These are phyloP conservation scores for Scaptodrosophila latifasciaeformis DNA, from an alignment of 2,888 invertebrate species.

Conservation along the genomic window DNA sequence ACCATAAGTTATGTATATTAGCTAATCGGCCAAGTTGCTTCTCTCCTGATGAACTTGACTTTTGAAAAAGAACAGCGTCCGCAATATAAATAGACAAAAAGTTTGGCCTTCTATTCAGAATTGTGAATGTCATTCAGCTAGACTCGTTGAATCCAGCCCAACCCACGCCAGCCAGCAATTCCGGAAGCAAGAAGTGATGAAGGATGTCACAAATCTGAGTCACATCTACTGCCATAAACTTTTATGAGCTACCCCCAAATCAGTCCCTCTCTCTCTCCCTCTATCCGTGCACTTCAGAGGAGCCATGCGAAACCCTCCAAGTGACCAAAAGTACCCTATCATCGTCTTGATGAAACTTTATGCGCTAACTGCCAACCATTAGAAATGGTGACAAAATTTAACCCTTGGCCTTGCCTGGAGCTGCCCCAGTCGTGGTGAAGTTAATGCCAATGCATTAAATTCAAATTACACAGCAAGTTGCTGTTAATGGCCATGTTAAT, in stretches of 20 bases:
- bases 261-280: too few relatives aligned
- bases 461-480: conserved; percentile 58
- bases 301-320: too few relatives aligned
- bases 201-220: neutral
- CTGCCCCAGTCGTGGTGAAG: neutral
- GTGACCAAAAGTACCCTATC: too few relatives aligned
- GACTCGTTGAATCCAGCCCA: too few relatives aligned
- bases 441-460: conserved; percentile 46
- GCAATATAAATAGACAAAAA: too few relatives aligned
- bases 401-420: neutral
- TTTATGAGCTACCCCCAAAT: neutral
- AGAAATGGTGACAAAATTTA: conserved; percentile 17
- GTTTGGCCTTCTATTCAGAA: too few relatives aligned
- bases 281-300: too few relatives aligned
- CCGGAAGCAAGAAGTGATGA: too few relatives aligned
- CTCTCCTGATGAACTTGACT: conserved; percentile 19
- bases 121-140: too few relatives aligned
- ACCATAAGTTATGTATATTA: conserved; percentile 66
- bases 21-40: conserved; percentile 42
- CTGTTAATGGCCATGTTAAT: conserved; percentile 63
- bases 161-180: too few relatives aligned
- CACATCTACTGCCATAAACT: conserved; percentile 2
- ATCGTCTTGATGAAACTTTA: conserved; percentile 5
- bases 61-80: too few relatives aligned
- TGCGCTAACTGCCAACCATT: conserved; percentile 7